Conservation (phyloP, 1,140 invertebrate genomes). For the Bombus ignitus region DNA sequence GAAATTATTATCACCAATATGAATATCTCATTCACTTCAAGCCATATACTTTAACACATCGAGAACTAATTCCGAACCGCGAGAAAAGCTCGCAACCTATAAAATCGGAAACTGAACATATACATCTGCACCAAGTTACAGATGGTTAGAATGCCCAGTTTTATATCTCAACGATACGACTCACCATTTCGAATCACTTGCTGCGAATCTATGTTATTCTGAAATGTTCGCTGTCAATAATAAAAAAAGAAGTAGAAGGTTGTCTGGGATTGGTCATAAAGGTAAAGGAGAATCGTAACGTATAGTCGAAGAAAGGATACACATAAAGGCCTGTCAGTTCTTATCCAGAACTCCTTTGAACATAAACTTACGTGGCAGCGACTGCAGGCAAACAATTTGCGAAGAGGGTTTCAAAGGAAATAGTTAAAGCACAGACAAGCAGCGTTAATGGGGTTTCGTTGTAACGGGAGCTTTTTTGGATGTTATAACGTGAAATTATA, state of each 20-base stretch:
- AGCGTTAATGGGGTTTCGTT: constrained; percentile 65
- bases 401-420: constrained; percentile 64
- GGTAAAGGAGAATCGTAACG: background rate
- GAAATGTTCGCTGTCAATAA: background rate
- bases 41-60: no score
- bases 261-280: constrained; percentile 6
- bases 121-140: background rate
- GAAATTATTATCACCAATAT: background rate
- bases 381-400: constrained; percentile 60
- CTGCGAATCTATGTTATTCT: no score
- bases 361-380: constrained; percentile 46
- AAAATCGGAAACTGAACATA: background rate
- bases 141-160: no score
- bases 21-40: background rate
- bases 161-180: no score
- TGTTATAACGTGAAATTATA: constrained; percentile 39
- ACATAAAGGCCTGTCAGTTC: constrained; percentile 51
- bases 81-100: background rate
- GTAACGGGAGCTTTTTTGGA: constrained; percentile 59
- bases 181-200: background rate
- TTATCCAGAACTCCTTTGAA: constrained; percentile 59
- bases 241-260: background rate
- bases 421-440: constrained; percentile 56
- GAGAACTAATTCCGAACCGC: background rate
- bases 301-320: constrained; percentile 18